Evolutionary conservation across 2,113 vertebrate species (phyloP), one percentile per base, ranked within the genome.

Genomic region (Talpa occidentalis): DNA sequence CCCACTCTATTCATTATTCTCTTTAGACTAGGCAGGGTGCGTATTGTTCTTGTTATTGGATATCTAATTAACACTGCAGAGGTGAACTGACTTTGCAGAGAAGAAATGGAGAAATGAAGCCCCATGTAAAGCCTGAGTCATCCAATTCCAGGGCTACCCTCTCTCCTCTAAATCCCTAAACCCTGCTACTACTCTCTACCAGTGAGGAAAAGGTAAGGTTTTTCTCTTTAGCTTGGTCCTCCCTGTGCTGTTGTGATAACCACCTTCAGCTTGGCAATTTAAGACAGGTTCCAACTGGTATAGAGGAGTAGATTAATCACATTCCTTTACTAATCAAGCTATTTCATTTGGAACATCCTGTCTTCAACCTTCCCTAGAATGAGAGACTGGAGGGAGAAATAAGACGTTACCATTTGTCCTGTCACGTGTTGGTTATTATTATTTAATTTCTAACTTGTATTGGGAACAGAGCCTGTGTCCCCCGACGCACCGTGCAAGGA

Each of bases 301-400:
- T 54, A 64, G 37, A 79, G 73, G 85, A 96, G 67, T 54, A 90
- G 79, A 81, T 93, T 60, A 87, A 90, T 87, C 59, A 72, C 17
- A 0, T 4, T 52, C 11, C 11, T 49, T 49, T 49, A 47, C 28
- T 77, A 26, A 56, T 80, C 54, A 87, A 44, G 64, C 59, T 72
- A 28, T 79, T 86, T 91, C 35, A 42, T 72, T 76, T 83, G 0
- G 15, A 74, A 52, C 35, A 80, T 21, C 9, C 5, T 74, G 15
- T 49, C 64, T 93, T 83, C 35, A 67, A 7, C 6, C 12, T 40
- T 91, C 11, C 47, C 32, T 32, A 6, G 30, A 40, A 83, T 35
- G 69, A 74, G 30, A 59, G 5, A 83, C 16, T 12, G 7, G 26
- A 60, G 44, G 12, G 4, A 79, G 37, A 73, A 56, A 59, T 52